These are phyloP conservation scores for Fistularia tabacaria DNA, from an alignment of 2,797 vertebrate species.

Conservation along the genomic window DNA sequence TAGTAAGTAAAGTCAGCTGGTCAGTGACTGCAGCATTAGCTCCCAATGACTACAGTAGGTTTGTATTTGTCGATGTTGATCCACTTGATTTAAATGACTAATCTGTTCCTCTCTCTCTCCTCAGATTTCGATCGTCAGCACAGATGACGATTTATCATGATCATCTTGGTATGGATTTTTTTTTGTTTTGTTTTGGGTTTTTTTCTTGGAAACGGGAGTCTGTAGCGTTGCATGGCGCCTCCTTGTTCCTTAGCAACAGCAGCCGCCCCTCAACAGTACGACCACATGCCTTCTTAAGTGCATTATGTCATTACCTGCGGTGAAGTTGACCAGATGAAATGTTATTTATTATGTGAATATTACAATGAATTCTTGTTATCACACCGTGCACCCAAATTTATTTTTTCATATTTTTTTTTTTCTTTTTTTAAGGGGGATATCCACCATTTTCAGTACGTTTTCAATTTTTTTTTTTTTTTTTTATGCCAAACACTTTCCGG, in stretches of 20 bases:
- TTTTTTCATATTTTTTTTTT: background rate
- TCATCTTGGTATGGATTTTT: slow-evolving; percentile 16
- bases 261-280: slow-evolving; percentile 44
- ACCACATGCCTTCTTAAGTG: slow-evolving; percentile 84
- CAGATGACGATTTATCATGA: slow-evolving; percentile 94
- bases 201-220: slow-evolving; percentile 41
- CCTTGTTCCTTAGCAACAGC: slow-evolving; percentile 74
- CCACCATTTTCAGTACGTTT: background rate
- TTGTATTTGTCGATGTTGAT: too few relatives aligned
- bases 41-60: too few relatives aligned
- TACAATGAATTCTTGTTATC: slow-evolving; percentile 51
- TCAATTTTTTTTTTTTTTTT: background rate
- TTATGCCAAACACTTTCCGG: background rate
- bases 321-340: slow-evolving; percentile 33
- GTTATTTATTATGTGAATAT: slow-evolving; percentile 73
- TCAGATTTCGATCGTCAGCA: slow-evolving; percentile 98
- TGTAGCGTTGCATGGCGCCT: slow-evolving; percentile 53
- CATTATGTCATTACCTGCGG: slow-evolving; percentile 70
- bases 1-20: too few relatives aligned
- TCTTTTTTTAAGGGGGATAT: too few relatives aligned
- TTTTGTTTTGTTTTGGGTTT: background rate
- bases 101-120: background rate
- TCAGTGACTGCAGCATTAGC: too few relatives aligned
- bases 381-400: slow-evolving; percentile 29
- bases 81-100: too few relatives aligned